Percentiles rank a stretch among this genome's conserved stretches.
Conservation (phyloP, 2,113 vertebrate genomes). For the Machaerirhynchus nigripectus region DNA sequence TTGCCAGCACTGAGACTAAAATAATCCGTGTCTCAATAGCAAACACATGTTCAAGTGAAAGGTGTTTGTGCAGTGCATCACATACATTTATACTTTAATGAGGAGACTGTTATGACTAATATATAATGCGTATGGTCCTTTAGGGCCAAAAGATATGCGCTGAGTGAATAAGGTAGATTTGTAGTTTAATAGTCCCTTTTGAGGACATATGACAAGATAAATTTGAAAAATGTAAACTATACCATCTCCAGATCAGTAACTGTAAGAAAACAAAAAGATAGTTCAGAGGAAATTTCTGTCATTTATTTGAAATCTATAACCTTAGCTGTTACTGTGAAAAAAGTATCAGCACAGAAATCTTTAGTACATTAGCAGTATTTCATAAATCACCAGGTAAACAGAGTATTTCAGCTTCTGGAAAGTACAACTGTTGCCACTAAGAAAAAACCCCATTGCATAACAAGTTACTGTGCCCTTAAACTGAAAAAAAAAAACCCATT, state of each 20-base stretch:
- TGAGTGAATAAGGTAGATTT: not conserved
- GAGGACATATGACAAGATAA: not conserved
- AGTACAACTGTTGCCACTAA: not conserved
- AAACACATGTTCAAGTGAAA: not conserved
- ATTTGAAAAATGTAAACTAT: not conserved
- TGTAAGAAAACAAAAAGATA: not conserved
- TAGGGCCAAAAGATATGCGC: not conserved
- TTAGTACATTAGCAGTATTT: not conserved
- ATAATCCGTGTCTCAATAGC: not conserved
- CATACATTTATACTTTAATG: not conserved
- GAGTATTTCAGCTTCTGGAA: not conserved
- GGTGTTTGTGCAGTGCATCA: not conserved
- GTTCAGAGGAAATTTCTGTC: not conserved
- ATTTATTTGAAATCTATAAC: not conserved
- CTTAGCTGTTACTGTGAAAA: not conserved
- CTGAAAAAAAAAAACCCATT: not conserved
- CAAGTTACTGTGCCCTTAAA: not conserved
- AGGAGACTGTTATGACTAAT: not conserved
- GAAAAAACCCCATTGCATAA: not conserved
- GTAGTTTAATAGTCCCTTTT: not conserved
- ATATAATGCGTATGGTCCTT: not conserved
- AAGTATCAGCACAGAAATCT: not conserved
- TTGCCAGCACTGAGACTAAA: not conserved
- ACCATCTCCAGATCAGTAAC: not conserved
- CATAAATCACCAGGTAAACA: not conserved